Base-by-base conservation (phyloP, 2,888 invertebrate genomes). In the Apamea anceps region DNA sequence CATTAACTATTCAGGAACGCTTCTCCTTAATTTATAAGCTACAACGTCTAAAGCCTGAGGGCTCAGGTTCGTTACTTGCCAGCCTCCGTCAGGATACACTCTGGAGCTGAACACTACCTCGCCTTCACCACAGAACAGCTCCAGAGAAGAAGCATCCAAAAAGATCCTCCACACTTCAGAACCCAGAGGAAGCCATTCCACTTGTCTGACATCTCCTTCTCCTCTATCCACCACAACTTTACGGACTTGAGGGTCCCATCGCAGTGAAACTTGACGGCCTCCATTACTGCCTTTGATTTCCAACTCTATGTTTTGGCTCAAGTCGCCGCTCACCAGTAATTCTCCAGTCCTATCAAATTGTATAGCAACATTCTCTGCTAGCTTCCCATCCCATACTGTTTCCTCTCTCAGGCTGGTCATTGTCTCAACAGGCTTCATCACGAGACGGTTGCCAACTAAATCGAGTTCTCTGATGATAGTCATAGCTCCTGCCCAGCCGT, bases 401-500 rank as follows among this genome's bases (percentile, higher is more conserved):
- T 91, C 87, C 3, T 94, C 90, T 89, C 96, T 92, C 21, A 97
- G 86, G 13, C 76, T 85, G 0, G 87, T 81, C 85, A 96, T 94
- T 25, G 91, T 90, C 0, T 93, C 93, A 0, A 96, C 88, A 21
- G 97, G 96, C 73, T 91, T 95, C 94, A 95, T 94, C 1, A 94
- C 75, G n/a, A 97, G 85, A n/a, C 92, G 91, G 63, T 94, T 90
- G 2, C 92, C 93, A 25, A 88, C 88, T 21, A 97, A 85, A 4
- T 89, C 87, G 2, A 97, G 82, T 86, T 96, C 94, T 86, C 97
- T 94, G 1, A 95, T 89, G 10, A 97, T 90, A 0, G 97, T 97
- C 93, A 95, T 91, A 10, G 94, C 94, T 68, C 97, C 96, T 15
- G 95, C 92, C 97, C 97, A 97, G 18, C 96, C 97, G 68, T 96